Evolutionary conservation across 2,888 invertebrate genomes (phyloP), one percentile per base, ranked within the genome.

Genomic region (Drosophila eohydei): DNA sequence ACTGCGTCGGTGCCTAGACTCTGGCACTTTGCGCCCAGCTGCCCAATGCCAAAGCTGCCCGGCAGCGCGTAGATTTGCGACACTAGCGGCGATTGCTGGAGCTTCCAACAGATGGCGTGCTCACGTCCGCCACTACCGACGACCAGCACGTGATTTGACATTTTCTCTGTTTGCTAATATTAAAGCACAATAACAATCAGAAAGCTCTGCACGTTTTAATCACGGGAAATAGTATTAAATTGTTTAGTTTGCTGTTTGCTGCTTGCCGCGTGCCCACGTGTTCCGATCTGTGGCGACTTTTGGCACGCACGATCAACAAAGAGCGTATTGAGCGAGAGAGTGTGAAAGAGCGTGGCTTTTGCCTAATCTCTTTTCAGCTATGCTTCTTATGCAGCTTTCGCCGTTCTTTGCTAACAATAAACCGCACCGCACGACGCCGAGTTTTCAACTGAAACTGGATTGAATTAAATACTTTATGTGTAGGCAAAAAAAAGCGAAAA

Each of bases 81-180:
- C 30, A 98, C 95, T 91, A 94, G 93, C 14, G 94, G 91, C 50
- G 98, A 98, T 92, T 97, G 96, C 0, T 97, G 94, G 46, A 99
- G 93, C 93, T 98, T 98, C 98, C 98, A 98, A 84, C 97, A 96
- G 87, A 99, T 94, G 5, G 98, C 98, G 94, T 99, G 98, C 93
- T 99, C 99, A 80, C 99, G 95, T 4, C 98, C 99, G 43, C 99
- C 99, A 91, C 96, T 94, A 16, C 99, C 99, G 87, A 99, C 95
- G 59, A 99, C 95, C 79, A 98, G 93, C 74, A 98, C 94, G 88
- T 95, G 94, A 59, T 94, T 94, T 55, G 80, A 82, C 87, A 87
- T 57, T n/a, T 43, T 40, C 40, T 59, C 40, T 3, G 4, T 51
- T 32, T 14, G 21, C 16, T 16, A 21, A 43, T 30, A 32, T 48